Percentiles rank a stretch among this genome's conserved stretches.
phyloP scores from a whole-genome alignment of 35 echinoderm and acorn worm genomes.

The Heliocidaris tuberculata region DNA sequence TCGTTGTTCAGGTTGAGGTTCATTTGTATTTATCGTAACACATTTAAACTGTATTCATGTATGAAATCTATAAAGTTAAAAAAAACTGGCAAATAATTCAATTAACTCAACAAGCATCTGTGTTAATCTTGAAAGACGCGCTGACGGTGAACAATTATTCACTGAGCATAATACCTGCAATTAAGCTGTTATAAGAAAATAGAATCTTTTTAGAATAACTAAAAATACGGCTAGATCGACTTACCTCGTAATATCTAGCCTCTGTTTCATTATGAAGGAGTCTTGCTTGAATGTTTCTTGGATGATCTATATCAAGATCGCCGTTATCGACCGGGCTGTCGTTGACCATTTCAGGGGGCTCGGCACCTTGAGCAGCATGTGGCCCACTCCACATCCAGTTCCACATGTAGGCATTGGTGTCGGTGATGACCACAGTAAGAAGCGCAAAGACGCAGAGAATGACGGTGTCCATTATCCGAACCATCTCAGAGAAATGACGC shows the following conservation, averaged over 20 bases:
- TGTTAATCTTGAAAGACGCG: background rate
- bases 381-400: constrained; percentile 48
- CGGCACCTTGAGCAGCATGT: background rate
- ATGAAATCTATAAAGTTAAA: no score
- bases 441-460: background rate
- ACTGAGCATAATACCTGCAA: no score
- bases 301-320: background rate
- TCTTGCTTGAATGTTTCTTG: constrained; percentile 27
- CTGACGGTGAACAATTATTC: background rate
- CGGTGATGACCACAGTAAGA: background rate
- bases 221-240: background rate
- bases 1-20: no score
- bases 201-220: no score
- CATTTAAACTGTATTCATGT: background rate
- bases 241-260: background rate
- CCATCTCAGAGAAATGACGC: background rate
- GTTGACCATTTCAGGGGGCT: background rate
- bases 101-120: background rate
- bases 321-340: background rate
- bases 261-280: constrained; percentile 27
- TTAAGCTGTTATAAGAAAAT: background rate
- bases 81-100: no score
- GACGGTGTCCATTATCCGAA: background rate
- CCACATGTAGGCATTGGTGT: constrained; percentile 47
- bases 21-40: no score